These are phyloP conservation scores for Drosophila saltans DNA, from an alignment of 1,140 invertebrate species.

Conservation along the genomic window DNA sequence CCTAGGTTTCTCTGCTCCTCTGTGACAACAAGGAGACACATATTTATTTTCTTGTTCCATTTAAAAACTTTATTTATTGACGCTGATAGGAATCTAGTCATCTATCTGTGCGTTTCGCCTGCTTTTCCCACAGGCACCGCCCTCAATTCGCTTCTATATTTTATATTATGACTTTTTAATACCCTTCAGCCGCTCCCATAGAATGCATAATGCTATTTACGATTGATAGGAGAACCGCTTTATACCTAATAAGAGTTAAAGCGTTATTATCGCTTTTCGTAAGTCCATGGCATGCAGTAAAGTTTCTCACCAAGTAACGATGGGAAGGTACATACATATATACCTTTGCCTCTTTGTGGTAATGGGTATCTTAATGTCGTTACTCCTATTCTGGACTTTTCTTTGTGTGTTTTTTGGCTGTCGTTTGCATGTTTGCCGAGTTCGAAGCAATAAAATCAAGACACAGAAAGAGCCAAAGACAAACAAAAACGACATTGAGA, in stretches of 20 bases:
- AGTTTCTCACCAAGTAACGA: too few species aligned
- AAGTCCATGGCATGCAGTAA: too few species aligned
- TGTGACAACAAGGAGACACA: slow-evolving; percentile 71
- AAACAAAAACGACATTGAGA: slow-evolving; percentile 54
- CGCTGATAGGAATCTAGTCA: slow-evolving; percentile 78
- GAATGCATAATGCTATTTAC: too few species aligned
- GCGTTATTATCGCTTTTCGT: too few species aligned
- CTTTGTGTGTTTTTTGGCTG: slow-evolving; percentile 22
- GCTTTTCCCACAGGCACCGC: slow-evolving; percentile 16
- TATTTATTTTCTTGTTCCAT: slow-evolving; percentile 80
- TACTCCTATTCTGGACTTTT: slow-evolving; percentile 2
- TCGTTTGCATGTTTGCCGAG: slow-evolving; percentile 59
- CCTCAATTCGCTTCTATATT: not conserved
- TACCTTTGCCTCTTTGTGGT: not conserved
- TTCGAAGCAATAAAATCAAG: slow-evolving; percentile 70
- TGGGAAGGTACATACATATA: too few species aligned
- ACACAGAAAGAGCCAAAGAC: slow-evolving; percentile 56
- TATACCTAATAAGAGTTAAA: too few species aligned
- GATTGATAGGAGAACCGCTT: too few species aligned
- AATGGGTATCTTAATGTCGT: not conserved
- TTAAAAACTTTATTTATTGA: slow-evolving; percentile 81
- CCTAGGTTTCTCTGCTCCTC: slow-evolving; percentile 29
- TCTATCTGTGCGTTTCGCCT: slow-evolving; percentile 71
- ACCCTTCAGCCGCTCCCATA: not conserved
- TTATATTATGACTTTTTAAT: slow-evolving; percentile 5